These are phyloP conservation scores for Lycia hirtaria DNA, from an alignment of 2,888 invertebrate genomes.

Conservation along the genomic window DNA sequence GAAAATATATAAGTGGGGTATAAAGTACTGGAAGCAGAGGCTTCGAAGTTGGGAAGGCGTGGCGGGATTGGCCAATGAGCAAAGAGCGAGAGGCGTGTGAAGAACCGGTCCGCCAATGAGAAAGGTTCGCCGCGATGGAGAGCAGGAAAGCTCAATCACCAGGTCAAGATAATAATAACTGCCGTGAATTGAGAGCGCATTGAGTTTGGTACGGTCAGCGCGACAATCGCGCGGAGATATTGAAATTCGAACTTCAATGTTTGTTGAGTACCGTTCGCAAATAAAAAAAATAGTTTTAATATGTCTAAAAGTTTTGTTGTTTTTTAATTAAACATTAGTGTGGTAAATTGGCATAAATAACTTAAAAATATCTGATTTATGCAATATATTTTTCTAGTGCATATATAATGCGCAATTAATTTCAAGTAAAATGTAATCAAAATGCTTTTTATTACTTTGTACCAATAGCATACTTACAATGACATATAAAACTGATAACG, in stretches of 20 bases:
- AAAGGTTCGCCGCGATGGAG: constrained; percentile 59
- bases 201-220: constrained; percentile 82
- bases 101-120: constrained; percentile 68
- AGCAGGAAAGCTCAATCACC: constrained; percentile 83
- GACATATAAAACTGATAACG: constrained; percentile 37
- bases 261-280: constrained; percentile 54
- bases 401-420: not conserved
- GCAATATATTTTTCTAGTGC: too few species aligned
- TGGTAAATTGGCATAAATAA: too few species aligned
- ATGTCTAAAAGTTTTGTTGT: too few species aligned
- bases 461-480: constrained; percentile 17
- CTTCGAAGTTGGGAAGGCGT: constrained; percentile 74
- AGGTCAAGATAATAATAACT: constrained; percentile 85
- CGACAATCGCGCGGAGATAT: constrained; percentile 74
- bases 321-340: too few species aligned
- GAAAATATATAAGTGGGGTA: constrained; percentile 84
- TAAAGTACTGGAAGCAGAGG: constrained; percentile 78
- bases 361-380: too few species aligned
- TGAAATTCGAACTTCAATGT: constrained; percentile 60
- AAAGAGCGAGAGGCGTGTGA: constrained; percentile 71
- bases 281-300: too few species aligned
- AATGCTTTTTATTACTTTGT: not conserved
- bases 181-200: constrained; percentile 84
- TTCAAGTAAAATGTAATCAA: not conserved
- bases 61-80: constrained; percentile 69